These are phyloP conservation scores for Salarias fasciatus DNA, from an alignment of 2,797 vertebrate species.

Conservation along the genomic window DNA sequence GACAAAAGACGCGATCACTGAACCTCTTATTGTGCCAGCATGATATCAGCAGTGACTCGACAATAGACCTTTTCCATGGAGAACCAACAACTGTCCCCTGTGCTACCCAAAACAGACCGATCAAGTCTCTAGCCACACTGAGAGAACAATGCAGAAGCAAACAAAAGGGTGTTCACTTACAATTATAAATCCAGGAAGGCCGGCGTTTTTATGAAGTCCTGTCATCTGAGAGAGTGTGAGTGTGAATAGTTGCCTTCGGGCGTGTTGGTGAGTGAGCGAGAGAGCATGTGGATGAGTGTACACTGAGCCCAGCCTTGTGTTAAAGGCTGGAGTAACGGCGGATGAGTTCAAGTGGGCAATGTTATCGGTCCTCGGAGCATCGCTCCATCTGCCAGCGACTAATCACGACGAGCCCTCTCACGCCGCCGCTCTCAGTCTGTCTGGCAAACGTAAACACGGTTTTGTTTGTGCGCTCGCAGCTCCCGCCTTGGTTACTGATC, in stretches of 20 bases:
- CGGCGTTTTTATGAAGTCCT: constrained; percentile 37
- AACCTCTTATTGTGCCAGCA: constrained; percentile 36
- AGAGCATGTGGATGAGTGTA: constrained; percentile 36
- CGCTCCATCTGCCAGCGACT: constrained; percentile 48
- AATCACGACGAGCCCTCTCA: constrained; percentile 38
- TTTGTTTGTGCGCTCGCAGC: constrained; percentile 19
- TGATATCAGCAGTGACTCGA: constrained; percentile 39
- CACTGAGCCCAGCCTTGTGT: constrained; percentile 38
- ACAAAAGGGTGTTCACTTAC: constrained; percentile 62
- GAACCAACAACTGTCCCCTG: constrained; percentile 27
- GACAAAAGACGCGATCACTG: constrained; percentile 50
- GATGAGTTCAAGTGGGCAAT: constrained; percentile 51
- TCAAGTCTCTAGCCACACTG: constrained; percentile 33
- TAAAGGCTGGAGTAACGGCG: constrained; percentile 42
- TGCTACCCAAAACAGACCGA: constrained; percentile 10
- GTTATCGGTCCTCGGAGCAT: constrained; percentile 41
- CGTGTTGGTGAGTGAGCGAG: constrained; percentile 7
- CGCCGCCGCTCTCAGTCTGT: constrained; percentile 8
- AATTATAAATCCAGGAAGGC: constrained; percentile 44
- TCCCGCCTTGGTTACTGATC: constrained; percentile 31
- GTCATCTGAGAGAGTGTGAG: constrained; percentile 26
- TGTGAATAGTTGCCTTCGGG: constrained; percentile 20
- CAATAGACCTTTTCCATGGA: constrained; percentile 44
- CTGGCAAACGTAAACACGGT: constrained; percentile 30
- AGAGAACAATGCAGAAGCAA: constrained; percentile 22